Conservation (phyloP, 2,113 vertebrate species). For the Pseudopipra pipra region DNA sequence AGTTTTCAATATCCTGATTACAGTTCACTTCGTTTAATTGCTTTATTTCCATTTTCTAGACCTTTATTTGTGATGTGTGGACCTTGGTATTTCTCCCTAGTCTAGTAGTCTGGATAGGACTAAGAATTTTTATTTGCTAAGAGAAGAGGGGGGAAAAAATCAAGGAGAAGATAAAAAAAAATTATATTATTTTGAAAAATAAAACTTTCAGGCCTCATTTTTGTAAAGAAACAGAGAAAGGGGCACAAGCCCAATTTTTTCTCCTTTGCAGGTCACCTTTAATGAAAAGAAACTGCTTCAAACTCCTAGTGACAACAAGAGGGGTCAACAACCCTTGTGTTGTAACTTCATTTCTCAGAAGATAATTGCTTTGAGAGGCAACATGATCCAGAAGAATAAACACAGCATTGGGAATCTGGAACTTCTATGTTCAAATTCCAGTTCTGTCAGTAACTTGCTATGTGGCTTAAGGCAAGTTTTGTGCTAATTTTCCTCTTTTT, state of each 20-base stretch:
- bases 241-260: constrained; percentile 9
- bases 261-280: background rate
- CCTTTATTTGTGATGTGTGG: background rate
- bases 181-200: background rate
- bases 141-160: background rate
- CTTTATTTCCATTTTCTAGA: background rate
- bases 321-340: constrained; percentile 4
- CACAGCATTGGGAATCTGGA: background rate
- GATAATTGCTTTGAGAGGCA: background rate
- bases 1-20: background rate
- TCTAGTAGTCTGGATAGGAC: background rate
- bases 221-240: background rate
- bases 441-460: constrained; percentile 39
- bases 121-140: background rate
- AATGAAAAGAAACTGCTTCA: constrained; percentile 9
- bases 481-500: background rate
- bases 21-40: background rate
- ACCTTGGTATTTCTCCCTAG: background rate
- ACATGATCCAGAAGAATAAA: background rate
- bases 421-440: background rate
- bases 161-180: background rate
- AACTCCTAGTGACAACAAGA: background rate
- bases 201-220: background rate
- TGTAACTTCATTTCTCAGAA: constrained; percentile 34
- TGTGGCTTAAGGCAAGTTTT: constrained; percentile 28